These are phyloP conservation scores for Epinotia ramella DNA, from an alignment of 2,888 invertebrate genomes.

Conservation along the genomic window DNA sequence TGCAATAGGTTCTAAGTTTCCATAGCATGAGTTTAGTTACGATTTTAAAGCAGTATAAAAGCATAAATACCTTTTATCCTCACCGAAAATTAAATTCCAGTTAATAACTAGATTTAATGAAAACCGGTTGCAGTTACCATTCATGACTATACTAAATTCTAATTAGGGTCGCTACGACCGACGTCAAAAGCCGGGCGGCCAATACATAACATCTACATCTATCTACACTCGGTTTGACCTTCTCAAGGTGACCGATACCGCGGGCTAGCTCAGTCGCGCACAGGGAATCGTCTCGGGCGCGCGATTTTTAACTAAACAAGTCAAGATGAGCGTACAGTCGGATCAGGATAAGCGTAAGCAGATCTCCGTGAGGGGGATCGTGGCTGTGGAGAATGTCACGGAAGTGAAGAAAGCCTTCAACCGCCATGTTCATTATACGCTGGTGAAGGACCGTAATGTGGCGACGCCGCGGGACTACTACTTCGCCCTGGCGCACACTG, in stretches of 20 bases:
- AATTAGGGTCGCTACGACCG: constrained; percentile 18
- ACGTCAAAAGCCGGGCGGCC: constrained; percentile 38
- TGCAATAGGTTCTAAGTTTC: no score
- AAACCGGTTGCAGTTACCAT: constrained; percentile 9
- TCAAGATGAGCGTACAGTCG: constrained; percentile 90
- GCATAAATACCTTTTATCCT: background rate
- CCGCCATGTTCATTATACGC: constrained; percentile 98
- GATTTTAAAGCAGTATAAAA: constrained; percentile 15
- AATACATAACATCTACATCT: constrained; percentile 50
- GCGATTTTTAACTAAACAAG: constrained; percentile 50
- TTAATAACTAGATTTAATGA: constrained; percentile 6
- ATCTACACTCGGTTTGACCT: constrained; percentile 74
- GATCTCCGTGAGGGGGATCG: constrained; percentile 98
- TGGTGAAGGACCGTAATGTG: constrained; percentile 99
- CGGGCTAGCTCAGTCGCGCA: constrained; percentile 50
- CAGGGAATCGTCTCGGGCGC: constrained; percentile 61
- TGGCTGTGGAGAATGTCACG: constrained; percentile 97
- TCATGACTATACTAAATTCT: constrained; percentile 14
- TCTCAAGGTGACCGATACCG: constrained; percentile 84
- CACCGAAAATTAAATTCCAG: constrained; percentile 11
- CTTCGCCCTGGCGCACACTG: constrained; percentile 98
- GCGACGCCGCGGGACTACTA: constrained; percentile 99
- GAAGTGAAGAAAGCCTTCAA: constrained; percentile 99
- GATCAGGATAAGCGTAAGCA: constrained; percentile 97
- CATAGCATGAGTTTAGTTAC: background rate